These are phyloP conservation scores for Cephus spinipes DNA, from an alignment of 2,888 invertebrate genomes.

Conservation along the genomic window DNA sequence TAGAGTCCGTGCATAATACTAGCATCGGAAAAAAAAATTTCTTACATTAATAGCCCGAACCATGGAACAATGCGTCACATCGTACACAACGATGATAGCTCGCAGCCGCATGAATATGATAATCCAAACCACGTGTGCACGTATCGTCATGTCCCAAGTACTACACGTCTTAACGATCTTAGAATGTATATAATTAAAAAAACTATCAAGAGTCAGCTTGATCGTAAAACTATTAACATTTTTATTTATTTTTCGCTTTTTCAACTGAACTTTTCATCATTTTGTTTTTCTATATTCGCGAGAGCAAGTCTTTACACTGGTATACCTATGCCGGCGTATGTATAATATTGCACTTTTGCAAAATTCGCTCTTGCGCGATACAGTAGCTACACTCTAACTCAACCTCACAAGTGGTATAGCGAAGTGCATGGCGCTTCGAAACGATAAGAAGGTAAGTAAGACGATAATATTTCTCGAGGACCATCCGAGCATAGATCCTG, in stretches of 20 bases:
- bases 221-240: no score
- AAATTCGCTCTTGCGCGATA: no score
- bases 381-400: conserved; percentile 15
- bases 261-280: no score
- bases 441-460: conserved; percentile 44
- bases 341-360: no score
- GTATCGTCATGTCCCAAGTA: background rate
- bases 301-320: no score
- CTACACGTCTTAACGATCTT: background rate
- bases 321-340: no score
- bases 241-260: no score
- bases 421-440: conserved; percentile 38
- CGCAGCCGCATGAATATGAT: background rate
- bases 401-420: conserved; percentile 34
- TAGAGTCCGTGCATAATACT: background rate
- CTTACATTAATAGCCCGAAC: background rate
- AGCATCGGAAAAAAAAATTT: background rate
- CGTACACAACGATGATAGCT: background rate
- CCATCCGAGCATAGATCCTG: conserved; percentile 54
- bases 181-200: background rate
- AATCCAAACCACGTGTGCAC: background rate
- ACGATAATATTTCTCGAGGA: conserved; percentile 51
- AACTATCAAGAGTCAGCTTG: no score
- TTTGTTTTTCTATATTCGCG: no score
- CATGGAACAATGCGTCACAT: background rate